These are phyloP conservation scores for Drusus annulatus DNA, from an alignment of 1,140 invertebrate species.

Conservation along the genomic window DNA sequence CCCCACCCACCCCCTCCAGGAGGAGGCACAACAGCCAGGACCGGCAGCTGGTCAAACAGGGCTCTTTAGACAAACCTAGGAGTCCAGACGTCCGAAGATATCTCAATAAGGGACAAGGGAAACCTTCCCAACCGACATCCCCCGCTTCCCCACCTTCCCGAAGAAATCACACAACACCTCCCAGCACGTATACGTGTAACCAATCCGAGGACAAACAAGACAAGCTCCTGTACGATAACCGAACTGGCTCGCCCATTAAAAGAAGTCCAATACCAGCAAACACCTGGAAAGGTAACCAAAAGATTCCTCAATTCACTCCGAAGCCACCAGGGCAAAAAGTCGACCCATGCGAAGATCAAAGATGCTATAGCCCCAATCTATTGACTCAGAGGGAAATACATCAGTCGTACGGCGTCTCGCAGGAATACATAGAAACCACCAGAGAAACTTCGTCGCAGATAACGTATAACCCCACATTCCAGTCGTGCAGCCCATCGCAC, in stretches of 20 bases:
- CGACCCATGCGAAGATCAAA: slow-evolving; percentile 60
- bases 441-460: slow-evolving; percentile 67
- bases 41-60: slow-evolving; percentile 38
- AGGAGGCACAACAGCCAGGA: slow-evolving; percentile 33
- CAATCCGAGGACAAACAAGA: slow-evolving; percentile 60
- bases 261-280: slow-evolving; percentile 66
- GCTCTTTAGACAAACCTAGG: slow-evolving; percentile 25
- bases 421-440: slow-evolving; percentile 59
- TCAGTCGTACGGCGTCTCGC: slow-evolving; percentile 56
- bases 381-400: slow-evolving; percentile 62
- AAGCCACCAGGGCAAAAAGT: slow-evolving; percentile 59
- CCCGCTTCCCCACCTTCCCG: slow-evolving; percentile 65
- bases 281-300: slow-evolving; percentile 68
- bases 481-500: slow-evolving; percentile 70
- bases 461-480: slow-evolving; percentile 71
- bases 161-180: slow-evolving; percentile 60
- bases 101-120: slow-evolving; percentile 54
- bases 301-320: slow-evolving; percentile 67
- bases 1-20: slow-evolving; percentile 40
- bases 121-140: slow-evolving; percentile 57
- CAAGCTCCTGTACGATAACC: slow-evolving; percentile 63
- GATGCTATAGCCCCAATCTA: slow-evolving; percentile 60
- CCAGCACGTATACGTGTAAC: slow-evolving; percentile 60
- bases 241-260: slow-evolving; percentile 66
- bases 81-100: slow-evolving; percentile 48